Evolutionary conservation across 2,888 invertebrate genomes (phyloP), one percentile per base, ranked within the genome.

Genomic region (Drosophila peninsularis): DNA sequence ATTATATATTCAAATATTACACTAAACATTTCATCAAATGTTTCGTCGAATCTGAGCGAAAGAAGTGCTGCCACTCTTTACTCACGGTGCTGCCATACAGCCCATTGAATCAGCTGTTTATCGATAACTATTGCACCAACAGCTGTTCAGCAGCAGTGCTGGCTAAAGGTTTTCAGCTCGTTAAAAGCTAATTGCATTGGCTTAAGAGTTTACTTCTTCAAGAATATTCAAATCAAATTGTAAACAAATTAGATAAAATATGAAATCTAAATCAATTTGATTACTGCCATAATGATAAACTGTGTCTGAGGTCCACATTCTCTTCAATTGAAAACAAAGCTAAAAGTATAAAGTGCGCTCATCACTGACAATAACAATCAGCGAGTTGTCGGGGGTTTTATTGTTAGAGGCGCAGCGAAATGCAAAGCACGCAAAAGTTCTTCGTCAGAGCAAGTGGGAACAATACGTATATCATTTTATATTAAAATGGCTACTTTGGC

Each of bases 401-500:
- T 61, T 64, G 54, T 69, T 81, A 73, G 69, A 58, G 73, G 36
- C 27, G 58, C 50, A 50, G 19, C 55, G 71, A 47, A 53, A 64
- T 60, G 55, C 57, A 47, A 32, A 75, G 24, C 37, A 47, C 80
- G 64, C 71, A 64, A 53, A 58, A 52, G 13, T 5, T 24, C 34
- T 24, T 17, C 21, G 19, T 39, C 27, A 50, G 14, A 32, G 5
- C 19, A 47, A 61, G n/a, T 36, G 27, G 7, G 11, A 13, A 5
- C 36, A 49, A 61, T 36, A 57, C 21, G n/a, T 27, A 27, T 3
- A 11, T 17, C 19, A 62, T 60, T 57, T n/a, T 14, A 17, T 21
- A 32, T 21, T 17, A 55, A 82, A 65, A 92, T 92, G 92, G 92
- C 92, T 44, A 92, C 92, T 27, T 81, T 92, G 72, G 90, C 89